A percentile compares a stretch with the other conserved stretches of the same genome.
phyloP scores from a whole-genome alignment of 2,888 invertebrate species.

The Coleophora flavipennella region DNA sequence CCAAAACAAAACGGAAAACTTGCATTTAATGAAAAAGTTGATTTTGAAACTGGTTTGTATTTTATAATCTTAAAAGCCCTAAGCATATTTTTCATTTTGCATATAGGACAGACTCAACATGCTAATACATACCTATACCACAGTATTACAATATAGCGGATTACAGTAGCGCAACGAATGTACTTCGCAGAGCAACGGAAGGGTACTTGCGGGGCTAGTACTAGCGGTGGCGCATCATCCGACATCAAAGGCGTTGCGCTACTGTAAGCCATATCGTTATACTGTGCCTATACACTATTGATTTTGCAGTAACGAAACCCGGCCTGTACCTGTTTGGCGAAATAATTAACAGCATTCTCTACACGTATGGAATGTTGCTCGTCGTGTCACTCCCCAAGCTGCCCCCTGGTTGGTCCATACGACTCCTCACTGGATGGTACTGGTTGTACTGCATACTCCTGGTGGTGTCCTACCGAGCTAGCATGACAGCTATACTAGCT shows the following conservation, averaged over 20 bases:
- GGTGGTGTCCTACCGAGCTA: conserved; percentile 85
- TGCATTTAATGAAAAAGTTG: conserved; percentile 10
- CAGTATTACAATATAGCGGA: no score
- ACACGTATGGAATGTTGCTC: conserved; percentile 86
- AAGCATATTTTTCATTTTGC: no score
- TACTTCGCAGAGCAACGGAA: no score
- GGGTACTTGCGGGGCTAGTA: background rate
- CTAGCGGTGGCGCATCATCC: background rate
- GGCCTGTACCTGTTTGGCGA: conserved; percentile 81
- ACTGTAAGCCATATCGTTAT: no score
- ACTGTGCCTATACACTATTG: conserved; percentile 18
- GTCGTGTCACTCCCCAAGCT: conserved; percentile 84
- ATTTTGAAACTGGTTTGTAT: conserved; percentile 13
- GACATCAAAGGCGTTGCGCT: no score
- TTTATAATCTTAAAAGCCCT: no score
- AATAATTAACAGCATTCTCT: conserved; percentile 80
- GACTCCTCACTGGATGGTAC: conserved; percentile 88
- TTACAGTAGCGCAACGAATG: no score
- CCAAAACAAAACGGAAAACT: conserved; percentile 2
- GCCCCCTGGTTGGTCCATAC: conserved; percentile 84
- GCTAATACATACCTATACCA: no score
- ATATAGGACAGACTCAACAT: no score
- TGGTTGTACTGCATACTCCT: conserved; percentile 88
- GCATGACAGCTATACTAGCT: conserved; percentile 88
- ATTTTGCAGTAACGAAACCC: conserved; percentile 49